Percentiles rank a stretch among this genome's conserved stretches.
Conservation (phyloP, 2,888 invertebrate species). For the Aromia moschata region DNA sequence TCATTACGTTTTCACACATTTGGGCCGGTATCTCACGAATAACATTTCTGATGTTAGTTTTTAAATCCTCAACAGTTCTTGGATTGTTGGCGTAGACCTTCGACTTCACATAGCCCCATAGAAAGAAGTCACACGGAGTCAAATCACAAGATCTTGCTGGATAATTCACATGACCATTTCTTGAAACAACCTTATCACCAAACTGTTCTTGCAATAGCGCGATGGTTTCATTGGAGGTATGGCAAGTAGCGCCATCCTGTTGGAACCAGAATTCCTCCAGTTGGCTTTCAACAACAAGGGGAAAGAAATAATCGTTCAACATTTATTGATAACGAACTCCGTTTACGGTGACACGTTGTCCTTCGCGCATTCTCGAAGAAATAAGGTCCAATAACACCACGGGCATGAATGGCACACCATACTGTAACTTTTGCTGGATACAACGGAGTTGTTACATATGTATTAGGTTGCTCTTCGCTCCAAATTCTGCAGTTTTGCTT, state of each 20-base stretch:
- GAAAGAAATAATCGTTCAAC: neutral
- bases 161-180: neutral
- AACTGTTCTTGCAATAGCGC: neutral
- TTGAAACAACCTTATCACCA: neutral
- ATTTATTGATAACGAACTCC: neutral
- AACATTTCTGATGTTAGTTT: neutral
- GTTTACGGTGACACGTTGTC: neutral
- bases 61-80: neutral
- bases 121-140: neutral
- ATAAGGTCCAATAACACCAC: neutral
- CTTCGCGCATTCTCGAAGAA: neutral
- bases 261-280: neutral
- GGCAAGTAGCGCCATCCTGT: neutral
- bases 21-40: neutral
- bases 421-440: neutral
- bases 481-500: too few species aligned
- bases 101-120: neutral
- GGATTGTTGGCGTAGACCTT: neutral
- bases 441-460: too few species aligned
- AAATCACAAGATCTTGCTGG: neutral
- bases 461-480: too few species aligned
- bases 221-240: neutral
- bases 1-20: neutral
- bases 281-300: neutral
- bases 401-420: neutral